Base-by-base conservation (phyloP, 2,113 vertebrate genomes). In the Macaca mulatta region DNA sequence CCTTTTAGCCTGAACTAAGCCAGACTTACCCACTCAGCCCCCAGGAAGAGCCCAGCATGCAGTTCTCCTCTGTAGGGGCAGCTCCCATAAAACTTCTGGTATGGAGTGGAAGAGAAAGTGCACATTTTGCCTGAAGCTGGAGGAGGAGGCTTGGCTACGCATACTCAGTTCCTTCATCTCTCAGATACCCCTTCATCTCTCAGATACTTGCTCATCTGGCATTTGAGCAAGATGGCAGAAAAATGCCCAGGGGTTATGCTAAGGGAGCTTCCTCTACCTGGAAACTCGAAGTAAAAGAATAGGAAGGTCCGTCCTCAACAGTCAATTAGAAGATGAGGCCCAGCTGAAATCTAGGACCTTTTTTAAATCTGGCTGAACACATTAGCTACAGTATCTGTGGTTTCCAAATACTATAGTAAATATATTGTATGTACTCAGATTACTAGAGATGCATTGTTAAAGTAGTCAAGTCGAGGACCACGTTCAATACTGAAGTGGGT, bases 71-170 rank as follows among this genome's bases (percentile, higher is more conserved):
- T 61, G 6, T 43, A 30, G 40, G n/a, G 55, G 11, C 61, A 91
- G 27, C n/a, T 32, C 48, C 32, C 5, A 0, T 30, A 43, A 79
- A 69, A 20, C 11, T 0, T n/a, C 11, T 2, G 38, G 4, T 9
- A 10, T 52, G 38, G 23, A n/a, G 17, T 30, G n/a, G 61, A 61
- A 96, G 57, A 85, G 64, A 90, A 61, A 77, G 22, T 0, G 0
- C 11, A 38, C 86, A 67, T 12, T 1, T 64, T 64, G 11, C 8
- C 35, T 18, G 77, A 88, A 40, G 25, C 72, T 35, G 23, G 50
- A 93, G 81, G 67, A 55, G 59, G 67, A 78, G 17, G 4, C 6
- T 7, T 57, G 11, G 23, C 59, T 83, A 22, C 72, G 27, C 30
- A n/a, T 25, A 2, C 67, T 61, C 55, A 22, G 35, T 78, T 2